A percentile compares a stretch with the other conserved stretches of the same genome.
These are phyloP conservation scores for Lineus longissimus DNA, from an alignment of 1,140 invertebrate genomes.

Conservation along the genomic window DNA sequence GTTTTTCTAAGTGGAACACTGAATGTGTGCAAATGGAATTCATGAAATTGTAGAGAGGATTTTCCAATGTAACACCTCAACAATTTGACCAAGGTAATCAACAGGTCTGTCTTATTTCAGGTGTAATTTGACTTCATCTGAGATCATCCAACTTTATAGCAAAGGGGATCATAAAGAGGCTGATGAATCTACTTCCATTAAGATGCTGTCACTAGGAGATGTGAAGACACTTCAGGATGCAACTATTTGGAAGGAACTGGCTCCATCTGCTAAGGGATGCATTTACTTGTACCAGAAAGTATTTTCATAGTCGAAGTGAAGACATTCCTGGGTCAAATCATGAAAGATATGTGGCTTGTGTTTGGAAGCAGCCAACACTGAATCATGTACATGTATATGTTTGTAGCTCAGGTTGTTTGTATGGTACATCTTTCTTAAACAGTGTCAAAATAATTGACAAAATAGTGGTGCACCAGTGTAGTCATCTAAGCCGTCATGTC, in stretches of 20 bases:
- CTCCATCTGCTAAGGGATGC: constrained; percentile 48
- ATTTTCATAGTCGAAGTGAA: not conserved
- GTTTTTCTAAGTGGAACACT: no score
- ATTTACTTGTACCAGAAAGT: constrained; percentile 22
- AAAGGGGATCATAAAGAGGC: constrained; percentile 47
- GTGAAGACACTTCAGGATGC: constrained; percentile 27
- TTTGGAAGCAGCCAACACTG: no score
- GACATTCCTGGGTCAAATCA: no score
- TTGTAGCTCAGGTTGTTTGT: no score
- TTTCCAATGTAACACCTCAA: not conserved
- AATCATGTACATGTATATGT: no score
- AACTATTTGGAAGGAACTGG: constrained; percentile 38
- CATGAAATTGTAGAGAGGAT: no score
- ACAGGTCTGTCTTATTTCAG: constrained; percentile 19
- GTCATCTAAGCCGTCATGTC: no score
- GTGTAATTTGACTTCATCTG: constrained; percentile 32
- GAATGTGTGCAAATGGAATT: no score
- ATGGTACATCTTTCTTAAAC: no score
- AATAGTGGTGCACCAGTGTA: no score
- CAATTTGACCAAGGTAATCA: not conserved
- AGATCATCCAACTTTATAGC: constrained; percentile 35
- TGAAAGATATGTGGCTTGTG: no score
- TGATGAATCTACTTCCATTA: constrained; percentile 46
- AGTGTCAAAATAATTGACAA: no score
- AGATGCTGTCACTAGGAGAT: constrained; percentile 27